A percentile compares a stretch with the other conserved stretches of the same genome.
These are phyloP conservation scores for Samia ricini DNA, from an alignment of 1,140 invertebrate species.

Conservation along the genomic window DNA sequence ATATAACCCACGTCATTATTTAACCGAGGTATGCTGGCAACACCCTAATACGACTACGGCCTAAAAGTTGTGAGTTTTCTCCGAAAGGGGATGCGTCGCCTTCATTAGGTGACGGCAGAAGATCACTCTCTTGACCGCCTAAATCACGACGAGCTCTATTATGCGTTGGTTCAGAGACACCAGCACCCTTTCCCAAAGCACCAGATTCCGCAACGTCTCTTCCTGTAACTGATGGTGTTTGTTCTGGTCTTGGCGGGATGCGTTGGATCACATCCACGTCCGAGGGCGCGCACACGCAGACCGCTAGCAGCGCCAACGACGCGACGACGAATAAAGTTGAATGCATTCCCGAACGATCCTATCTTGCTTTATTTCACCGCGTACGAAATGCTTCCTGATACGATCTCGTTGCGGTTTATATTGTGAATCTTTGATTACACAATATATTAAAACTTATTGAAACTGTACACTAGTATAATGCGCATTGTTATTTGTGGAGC, in stretches of 20 bases:
- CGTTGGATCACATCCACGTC: slow-evolving; percentile 58
- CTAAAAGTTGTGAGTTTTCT: slow-evolving; percentile 43
- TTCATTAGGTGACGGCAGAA: slow-evolving; percentile 53
- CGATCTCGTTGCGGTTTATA: slow-evolving; percentile 37
- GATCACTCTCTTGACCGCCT: slow-evolving; percentile 57
- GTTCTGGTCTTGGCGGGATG: slow-evolving; percentile 55
- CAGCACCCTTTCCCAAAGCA: slow-evolving; percentile 57
- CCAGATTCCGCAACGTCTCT: slow-evolving; percentile 56
- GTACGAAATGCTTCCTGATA: slow-evolving; percentile 13
- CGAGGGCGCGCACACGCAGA: slow-evolving; percentile 56
- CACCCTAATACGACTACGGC: slow-evolving; percentile 59
- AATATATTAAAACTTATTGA: slow-evolving; percentile 55
- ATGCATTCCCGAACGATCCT: slow-evolving; percentile 64
- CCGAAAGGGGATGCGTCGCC: slow-evolving; percentile 54
- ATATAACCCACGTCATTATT: slow-evolving; percentile 7
- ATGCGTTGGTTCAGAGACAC: slow-evolving; percentile 40
- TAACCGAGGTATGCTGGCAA: slow-evolving; percentile 63
- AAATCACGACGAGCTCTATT: slow-evolving; percentile 42
- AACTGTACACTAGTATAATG: slow-evolving; percentile 45
- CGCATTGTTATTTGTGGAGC: slow-evolving; percentile 41
- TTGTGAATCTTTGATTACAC: slow-evolving; percentile 40
- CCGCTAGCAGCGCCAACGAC: slow-evolving; percentile 58
- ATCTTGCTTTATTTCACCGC: slow-evolving; percentile 46
- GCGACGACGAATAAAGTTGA: slow-evolving; percentile 59
- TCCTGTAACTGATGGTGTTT: slow-evolving; percentile 68